Conservation (phyloP, 1,140 invertebrate species). For the Batillaria attramentaria region DNA sequence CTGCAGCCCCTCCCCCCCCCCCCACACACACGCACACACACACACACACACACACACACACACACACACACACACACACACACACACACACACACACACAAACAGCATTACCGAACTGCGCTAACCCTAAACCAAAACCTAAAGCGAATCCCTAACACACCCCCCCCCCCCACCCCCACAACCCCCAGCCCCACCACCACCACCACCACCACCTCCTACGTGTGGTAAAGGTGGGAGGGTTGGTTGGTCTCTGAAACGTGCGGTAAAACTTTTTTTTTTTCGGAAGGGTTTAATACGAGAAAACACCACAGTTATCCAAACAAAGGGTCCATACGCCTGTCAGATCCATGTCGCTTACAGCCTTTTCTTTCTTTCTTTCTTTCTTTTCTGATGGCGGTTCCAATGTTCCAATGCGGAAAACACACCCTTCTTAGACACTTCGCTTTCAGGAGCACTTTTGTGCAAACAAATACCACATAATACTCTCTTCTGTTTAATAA, state of each 20-base stretch:
- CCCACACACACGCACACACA: neutral
- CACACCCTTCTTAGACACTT: neutral
- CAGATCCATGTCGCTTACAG: neutral
- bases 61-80: slow-evolving; percentile 7
- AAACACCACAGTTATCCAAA: neutral
- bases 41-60: neutral
- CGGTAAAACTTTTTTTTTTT: no score
- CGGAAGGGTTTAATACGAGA: no score
- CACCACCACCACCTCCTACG: neutral
- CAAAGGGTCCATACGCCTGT: neutral
- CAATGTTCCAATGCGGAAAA: neutral
- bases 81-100: slow-evolving; percentile 15
- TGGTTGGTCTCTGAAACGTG: no score
- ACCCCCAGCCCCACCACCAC: neutral
- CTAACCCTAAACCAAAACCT: neutral
- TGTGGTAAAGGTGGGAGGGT: no score
- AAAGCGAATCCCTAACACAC: neutral
- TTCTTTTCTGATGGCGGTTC: neutral
- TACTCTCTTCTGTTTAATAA: neutral
- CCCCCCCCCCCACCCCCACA: neutral
- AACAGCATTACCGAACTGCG: neutral
- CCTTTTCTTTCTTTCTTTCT: neutral
- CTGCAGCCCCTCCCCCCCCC: neutral
- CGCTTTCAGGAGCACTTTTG: neutral
- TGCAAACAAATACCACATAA: neutral